Conservation (phyloP, 1,140 invertebrate species). For the Panonychus citri region DNA sequence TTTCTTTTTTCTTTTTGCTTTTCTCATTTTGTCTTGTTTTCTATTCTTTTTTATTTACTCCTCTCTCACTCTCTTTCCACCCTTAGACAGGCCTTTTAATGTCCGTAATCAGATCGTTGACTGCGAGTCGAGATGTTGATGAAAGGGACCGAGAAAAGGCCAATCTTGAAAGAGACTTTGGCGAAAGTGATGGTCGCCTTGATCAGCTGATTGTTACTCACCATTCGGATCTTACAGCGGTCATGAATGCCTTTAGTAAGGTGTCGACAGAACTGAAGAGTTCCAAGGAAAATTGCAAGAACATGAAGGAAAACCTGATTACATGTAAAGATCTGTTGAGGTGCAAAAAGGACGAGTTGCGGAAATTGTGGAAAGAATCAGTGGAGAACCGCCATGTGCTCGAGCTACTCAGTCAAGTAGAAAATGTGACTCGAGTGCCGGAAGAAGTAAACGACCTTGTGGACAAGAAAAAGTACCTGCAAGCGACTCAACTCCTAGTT, state of each 20-base stretch:
- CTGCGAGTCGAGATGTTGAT: conserved; percentile 64
- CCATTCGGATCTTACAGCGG: conserved; percentile 62
- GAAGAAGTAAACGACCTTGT: conserved; percentile 43
- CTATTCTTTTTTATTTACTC: too few species aligned
- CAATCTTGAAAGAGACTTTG: conserved; percentile 76
- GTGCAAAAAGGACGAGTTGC: conserved; percentile 72
- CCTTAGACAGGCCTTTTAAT: conserved; percentile 70
- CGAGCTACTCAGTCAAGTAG: conserved; percentile 56
- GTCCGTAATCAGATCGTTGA: conserved; percentile 69
- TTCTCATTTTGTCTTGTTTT: neutral
- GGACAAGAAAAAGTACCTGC: conserved; percentile 51
- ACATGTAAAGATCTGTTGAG: conserved; percentile 72
- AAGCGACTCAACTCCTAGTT: conserved; percentile 56
- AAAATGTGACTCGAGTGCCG: conserved; percentile 51
- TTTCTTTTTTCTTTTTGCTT: neutral
- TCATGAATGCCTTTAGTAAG: conserved; percentile 57
- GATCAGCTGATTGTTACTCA: conserved; percentile 67
- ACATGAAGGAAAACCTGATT: conserved; percentile 64
- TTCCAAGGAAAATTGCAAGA: conserved; percentile 53
- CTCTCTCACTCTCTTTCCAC: too few species aligned
- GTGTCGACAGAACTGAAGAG: conserved; percentile 39
- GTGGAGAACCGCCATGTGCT: conserved; percentile 75
- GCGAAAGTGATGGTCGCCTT: conserved; percentile 60
- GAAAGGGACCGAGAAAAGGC: conserved; percentile 79
- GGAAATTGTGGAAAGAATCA: conserved; percentile 73